Evolutionary conservation across 2,797 vertebrate species (phyloP), one percentile per base, ranked within the genome.

Genomic region (Neosalanx taihuensis): DNA sequence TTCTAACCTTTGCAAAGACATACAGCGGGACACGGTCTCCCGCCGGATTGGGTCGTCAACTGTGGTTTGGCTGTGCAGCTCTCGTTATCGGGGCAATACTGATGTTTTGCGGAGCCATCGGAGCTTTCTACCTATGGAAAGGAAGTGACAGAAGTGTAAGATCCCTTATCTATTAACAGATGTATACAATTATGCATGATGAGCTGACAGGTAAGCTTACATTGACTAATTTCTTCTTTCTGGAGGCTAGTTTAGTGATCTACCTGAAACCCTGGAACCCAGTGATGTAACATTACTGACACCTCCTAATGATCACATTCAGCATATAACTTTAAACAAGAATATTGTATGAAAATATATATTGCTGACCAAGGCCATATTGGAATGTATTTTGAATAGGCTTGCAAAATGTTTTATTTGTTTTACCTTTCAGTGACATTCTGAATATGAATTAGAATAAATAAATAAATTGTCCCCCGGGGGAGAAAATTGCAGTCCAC

Each of bases 111-210:
- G 95, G 94, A n/a, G 94, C 94, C 72, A 88, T 94, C 73, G 94
- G 93, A 31, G 93, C 93, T 72, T 94, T 96, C 84, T 95, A 94
- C 91, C 93, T 95, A 87, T 96, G 95, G 96, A 98, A 96, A 88
- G 90, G 85, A 79, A 91, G 86, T 4, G 92, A 95, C 82, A 92
- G 88, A 87, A 94, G 96, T 83, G 95, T 96, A 93, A 94, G 96
- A 33, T 70, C 70, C 73, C 51, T 62, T n/a, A 41, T 41, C 29
- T 61, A 35, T 61, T 70, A 58, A 65, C 74, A 78, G 53, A 30
- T 17, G 64, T 67, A 31, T 56, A 12, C 1, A 10, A n/a, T 30
- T 64, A 64, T 41, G 20, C 33, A 63, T 65, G 64, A 5, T 17
- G 18, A 56, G 10, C 26, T 20, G 35, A 46, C 35, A 66, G 23